Conservation (phyloP, 1,140 invertebrate genomes). For the Drosophila ananassae region DNA sequence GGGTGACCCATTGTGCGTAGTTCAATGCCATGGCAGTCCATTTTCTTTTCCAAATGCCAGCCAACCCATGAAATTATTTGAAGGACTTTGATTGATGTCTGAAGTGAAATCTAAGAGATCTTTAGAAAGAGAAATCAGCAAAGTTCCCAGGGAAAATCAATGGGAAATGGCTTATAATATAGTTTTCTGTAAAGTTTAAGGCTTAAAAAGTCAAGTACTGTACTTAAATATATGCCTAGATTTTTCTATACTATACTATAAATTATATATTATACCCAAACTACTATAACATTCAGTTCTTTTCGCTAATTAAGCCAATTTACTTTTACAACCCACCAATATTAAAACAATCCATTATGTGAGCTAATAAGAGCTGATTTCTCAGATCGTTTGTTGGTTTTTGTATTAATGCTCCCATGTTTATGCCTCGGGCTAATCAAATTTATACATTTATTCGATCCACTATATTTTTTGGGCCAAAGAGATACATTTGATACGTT, state of each 20-base stretch:
- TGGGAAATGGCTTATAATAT: not conserved
- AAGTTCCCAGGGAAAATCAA: not conserved
- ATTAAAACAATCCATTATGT: slow-evolving; percentile 24
- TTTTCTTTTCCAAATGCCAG: slow-evolving; percentile 39
- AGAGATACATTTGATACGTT: slow-evolving; percentile 51
- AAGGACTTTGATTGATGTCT: slow-evolving; percentile 46
- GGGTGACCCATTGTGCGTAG: slow-evolving; percentile 42
- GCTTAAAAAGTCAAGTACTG: too few relatives aligned
- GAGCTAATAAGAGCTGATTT: slow-evolving; percentile 30
- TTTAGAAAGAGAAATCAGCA: slow-evolving; percentile 14
- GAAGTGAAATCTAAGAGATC: slow-evolving; percentile 16
- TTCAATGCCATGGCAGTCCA: slow-evolving; percentile 54
- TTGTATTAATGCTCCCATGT: slow-evolving; percentile 26
- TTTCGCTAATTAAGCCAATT: not conserved
- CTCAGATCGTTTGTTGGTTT: slow-evolving; percentile 32
- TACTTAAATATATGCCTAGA: too few relatives aligned
- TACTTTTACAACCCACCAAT: slow-evolving; percentile 27
- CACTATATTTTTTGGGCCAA: slow-evolving; percentile 43
- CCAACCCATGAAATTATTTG: slow-evolving; percentile 48
- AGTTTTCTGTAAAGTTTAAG: not conserved
- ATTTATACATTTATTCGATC: slow-evolving; percentile 51
- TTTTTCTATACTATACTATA: too few relatives aligned
- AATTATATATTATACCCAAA: not conserved
- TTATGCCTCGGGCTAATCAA: slow-evolving; percentile 26
- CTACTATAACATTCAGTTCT: not conserved